These are phyloP conservation scores for Empis livida DNA, from an alignment of 2,888 invertebrate genomes.

Conservation along the genomic window DNA sequence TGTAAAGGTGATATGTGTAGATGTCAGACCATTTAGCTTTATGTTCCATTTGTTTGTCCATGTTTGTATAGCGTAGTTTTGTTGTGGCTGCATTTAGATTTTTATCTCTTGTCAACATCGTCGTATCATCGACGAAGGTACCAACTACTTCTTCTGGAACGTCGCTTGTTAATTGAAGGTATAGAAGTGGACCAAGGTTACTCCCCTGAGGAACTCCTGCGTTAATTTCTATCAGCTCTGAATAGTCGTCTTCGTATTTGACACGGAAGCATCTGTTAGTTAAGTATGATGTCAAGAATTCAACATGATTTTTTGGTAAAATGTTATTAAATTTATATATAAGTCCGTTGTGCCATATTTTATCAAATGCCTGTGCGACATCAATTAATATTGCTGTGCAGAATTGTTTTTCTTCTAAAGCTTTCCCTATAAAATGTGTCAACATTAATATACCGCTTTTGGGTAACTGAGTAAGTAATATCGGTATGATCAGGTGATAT, in stretches of 20 bases:
- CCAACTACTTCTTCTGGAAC: background rate
- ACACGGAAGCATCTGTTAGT: constrained; percentile 1
- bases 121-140: no score
- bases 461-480: constrained; percentile 15
- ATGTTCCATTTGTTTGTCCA: no score
- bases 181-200: background rate
- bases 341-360: constrained; percentile 6
- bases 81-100: no score
- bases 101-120: no score
- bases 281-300: background rate
- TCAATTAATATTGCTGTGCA: constrained; percentile 6
- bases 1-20: no score
- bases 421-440: constrained; percentile 8
- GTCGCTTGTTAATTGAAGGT: background rate
- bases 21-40: no score
- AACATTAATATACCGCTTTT: constrained; percentile 13
- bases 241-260: background rate
- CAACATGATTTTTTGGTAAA: background rate
- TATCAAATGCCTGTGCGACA: constrained; percentile 8
- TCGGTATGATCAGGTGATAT: constrained; percentile 16
- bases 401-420: constrained; percentile 6
- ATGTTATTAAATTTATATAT: background rate
- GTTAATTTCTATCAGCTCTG: background rate
- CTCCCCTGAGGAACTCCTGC: constrained; percentile 2
- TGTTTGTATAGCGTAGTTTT: no score